phyloP scores from a whole-genome alignment of 2,888 invertebrate genomes.

The Cephonodes hylas region DNA sequence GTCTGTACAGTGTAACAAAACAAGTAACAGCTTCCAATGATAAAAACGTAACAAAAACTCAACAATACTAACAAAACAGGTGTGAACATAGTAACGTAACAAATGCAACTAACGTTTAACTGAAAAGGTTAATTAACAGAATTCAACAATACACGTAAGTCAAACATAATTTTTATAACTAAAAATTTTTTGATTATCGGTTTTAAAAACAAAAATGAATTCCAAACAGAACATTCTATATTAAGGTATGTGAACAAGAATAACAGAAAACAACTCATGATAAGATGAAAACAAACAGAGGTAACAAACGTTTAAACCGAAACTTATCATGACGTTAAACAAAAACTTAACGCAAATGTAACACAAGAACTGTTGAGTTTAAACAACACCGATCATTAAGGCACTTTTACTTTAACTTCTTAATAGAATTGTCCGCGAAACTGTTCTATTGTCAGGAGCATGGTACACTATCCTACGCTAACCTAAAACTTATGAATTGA shows the following conservation, averaged over 20 bases:
- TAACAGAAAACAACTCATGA: conserved; percentile 27
- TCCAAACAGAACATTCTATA: neutral
- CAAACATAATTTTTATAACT: neutral
- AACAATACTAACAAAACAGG: neutral
- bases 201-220: neutral
- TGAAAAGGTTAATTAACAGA: neutral
- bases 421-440: conserved; percentile 28
- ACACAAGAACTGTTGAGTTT: conserved; percentile 45
- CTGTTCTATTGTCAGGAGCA: conserved; percentile 16
- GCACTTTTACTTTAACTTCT: conserved; percentile 43
- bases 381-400: conserved; percentile 77
- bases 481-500: neutral
- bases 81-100: neutral
- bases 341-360: conserved; percentile 48
- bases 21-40: neutral
- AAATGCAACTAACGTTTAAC: neutral
- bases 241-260: conserved; percentile 4
- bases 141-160: neutral
- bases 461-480: conserved; percentile 23
- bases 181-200: neutral
- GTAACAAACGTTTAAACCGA: conserved; percentile 30
- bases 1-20: neutral
- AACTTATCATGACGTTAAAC: conserved; percentile 45
- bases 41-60: neutral
- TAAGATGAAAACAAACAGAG: conserved; percentile 25